Percentiles rank a stretch among this genome's conserved stretches.
phyloP scores from a whole-genome alignment of 2,888 invertebrate genomes.

The Thecocarcelia acutangulata region DNA sequence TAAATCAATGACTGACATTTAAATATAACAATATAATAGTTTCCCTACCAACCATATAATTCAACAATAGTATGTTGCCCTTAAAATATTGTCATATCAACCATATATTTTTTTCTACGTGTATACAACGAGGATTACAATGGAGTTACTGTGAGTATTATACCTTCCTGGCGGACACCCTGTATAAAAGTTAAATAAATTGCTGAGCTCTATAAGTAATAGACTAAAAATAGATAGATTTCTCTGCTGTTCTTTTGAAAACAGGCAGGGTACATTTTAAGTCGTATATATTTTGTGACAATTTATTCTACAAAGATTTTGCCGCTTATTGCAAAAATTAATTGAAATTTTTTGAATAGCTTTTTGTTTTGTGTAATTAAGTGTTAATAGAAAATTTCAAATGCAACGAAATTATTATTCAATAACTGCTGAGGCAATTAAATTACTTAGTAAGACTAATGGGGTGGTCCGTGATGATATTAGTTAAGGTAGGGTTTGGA shows the following conservation, averaged over 20 bases:
- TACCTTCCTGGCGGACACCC: too few species aligned
- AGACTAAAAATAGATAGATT: conserved; percentile 27
- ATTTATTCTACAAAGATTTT: conserved; percentile 39
- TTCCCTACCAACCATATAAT: too few species aligned
- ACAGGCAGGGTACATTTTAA: neutral
- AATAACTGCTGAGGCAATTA: conserved; percentile 73
- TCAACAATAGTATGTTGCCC: too few species aligned
- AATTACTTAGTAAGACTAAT: conserved; percentile 60
- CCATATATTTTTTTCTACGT: too few species aligned
- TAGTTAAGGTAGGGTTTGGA: conserved; percentile 48
- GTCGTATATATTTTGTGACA: conserved; percentile 10
- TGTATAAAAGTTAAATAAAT: neutral
- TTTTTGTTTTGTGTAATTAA: conserved; percentile 57
- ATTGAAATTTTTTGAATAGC: conserved; percentile 66
- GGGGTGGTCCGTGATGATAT: conserved; percentile 37
- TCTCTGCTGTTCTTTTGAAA: neutral
- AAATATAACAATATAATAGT: too few species aligned
- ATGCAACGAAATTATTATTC: conserved; percentile 51
- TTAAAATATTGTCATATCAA: too few species aligned
- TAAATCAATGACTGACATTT: too few species aligned
- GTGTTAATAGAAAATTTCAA: conserved; percentile 36
- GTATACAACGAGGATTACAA: too few species aligned
- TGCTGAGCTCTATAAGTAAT: conserved; percentile 9
- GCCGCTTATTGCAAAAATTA: conserved; percentile 55
- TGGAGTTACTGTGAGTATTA: too few species aligned